Evolutionary conservation across 2,113 vertebrate species (phyloP), one percentile per base, ranked within the genome.

Genomic region (Oryzias woworae): DNA sequence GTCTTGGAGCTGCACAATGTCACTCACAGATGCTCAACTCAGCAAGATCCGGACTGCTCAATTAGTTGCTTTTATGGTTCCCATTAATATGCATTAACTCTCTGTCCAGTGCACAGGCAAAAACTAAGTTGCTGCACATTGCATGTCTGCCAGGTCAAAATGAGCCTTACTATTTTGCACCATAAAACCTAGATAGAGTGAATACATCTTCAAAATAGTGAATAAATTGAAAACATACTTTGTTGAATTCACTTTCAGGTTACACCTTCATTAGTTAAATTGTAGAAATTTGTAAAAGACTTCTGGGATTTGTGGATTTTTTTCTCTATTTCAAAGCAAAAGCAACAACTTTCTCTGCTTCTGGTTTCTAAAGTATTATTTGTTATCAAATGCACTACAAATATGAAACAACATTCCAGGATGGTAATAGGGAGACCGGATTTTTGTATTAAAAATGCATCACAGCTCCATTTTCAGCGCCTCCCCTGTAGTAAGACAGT

Each of bases 21-120:
- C 95, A 98, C 92, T 93, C 92, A 92, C 96, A 95, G 95, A 94
- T 96, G 93, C 94, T 94, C 92, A 90, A 94, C 92, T 95, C 94
- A 93, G 94, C 94, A 92, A 95, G 93, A 94, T 95, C 95, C 93
- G 94, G 95, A 97, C 95, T 95, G 94, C 93, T 94, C 94, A 96
- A 93, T 92, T 92, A 95, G 95, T 93, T 93, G 69, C 92, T 97
- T 98, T 98, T 91, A 92, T 85, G 80, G 89, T 88, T 55, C 36
- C 85, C 88, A 92, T 92, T 93, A 92, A 91, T 91, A 91, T 75
- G 78, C 85, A 92, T 92, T 91, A 91, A 89, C 88, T 92, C 83
- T 75, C 72, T 81, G 85, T 88, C 71, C 61, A 75, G 69, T 55
- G 67, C 68, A 78, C 31, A 44, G 76, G 69, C 45, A 26, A 71